A percentile compares a stretch with the other conserved stretches of the same genome.
Conservation (phyloP, 2,113 vertebrate species). For the Tapirus terrestris region DNA sequence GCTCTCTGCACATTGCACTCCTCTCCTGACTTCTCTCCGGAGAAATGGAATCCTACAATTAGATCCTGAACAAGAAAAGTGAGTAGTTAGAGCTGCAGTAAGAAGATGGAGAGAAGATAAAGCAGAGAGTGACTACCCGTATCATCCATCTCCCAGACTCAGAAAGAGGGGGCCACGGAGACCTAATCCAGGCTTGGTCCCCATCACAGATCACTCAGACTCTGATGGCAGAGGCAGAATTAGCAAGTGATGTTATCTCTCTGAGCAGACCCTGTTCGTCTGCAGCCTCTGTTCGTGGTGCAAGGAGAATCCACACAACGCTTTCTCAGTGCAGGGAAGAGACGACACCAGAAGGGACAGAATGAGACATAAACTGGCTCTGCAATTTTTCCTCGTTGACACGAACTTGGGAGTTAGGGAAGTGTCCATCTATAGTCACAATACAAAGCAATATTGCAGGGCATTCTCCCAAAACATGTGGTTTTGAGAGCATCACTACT, state of each 20-base stretch:
- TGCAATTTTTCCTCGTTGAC: not conserved
- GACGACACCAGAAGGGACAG: not conserved
- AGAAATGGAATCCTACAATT: not conserved
- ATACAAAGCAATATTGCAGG: not conserved
- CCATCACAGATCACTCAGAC: not conserved
- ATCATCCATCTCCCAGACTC: not conserved
- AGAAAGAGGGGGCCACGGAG: not conserved
- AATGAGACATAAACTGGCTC: not conserved
- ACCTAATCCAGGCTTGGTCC: not conserved
- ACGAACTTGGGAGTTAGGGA: not conserved
- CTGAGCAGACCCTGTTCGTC: not conserved
- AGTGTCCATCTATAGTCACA: accelerated
- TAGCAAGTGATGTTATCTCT: not conserved
- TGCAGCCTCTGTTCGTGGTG: not conserved
- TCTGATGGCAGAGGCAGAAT: not conserved
- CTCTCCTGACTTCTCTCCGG: not conserved
- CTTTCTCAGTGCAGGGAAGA: not conserved
- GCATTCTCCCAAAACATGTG: not conserved
- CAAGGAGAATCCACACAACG: accelerated
- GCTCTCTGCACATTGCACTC: accelerated
- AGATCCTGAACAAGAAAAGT: not conserved
- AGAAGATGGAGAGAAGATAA: not conserved
- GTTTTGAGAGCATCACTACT: not conserved
- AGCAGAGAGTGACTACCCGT: accelerated
- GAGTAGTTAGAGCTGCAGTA: not conserved